Evolutionary conservation across 2,888 invertebrate genomes (phyloP).

Genomic region (Acronicta leporina): DNA sequence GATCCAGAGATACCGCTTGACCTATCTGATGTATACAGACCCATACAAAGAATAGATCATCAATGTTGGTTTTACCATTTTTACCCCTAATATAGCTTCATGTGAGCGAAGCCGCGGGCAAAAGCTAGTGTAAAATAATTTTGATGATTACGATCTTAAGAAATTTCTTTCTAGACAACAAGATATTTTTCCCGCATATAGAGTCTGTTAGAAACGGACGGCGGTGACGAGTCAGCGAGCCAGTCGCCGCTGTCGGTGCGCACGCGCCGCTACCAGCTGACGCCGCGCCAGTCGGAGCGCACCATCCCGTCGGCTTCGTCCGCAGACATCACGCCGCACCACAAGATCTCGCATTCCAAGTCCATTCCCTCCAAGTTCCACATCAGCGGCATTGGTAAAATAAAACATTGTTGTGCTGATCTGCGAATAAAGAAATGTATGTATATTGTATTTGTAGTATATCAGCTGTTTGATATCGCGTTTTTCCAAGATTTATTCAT

Average conservation of each 20-base stretch:
- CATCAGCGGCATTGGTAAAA: constrained; percentile 92
- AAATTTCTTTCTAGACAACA: too few species aligned
- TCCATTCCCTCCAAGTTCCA: constrained; percentile 85
- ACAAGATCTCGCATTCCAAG: constrained; percentile 86
- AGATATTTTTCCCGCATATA: constrained; percentile 64
- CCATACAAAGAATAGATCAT: too few species aligned
- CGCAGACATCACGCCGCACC: constrained; percentile 93
- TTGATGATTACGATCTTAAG: too few species aligned
- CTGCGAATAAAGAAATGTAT: constrained; percentile 41
- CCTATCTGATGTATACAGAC: too few species aligned
- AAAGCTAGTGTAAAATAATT: too few species aligned
- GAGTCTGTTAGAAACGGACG: constrained; percentile 95
- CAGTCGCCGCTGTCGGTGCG: constrained; percentile 94
- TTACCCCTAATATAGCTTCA: too few species aligned
- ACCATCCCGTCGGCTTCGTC: constrained; percentile 91
- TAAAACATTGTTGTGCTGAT: constrained; percentile 44
- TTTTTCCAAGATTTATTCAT: constrained; percentile 16
- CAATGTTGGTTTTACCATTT: too few species aligned
- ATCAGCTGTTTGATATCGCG: constrained; percentile 33
- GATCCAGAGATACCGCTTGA: too few species aligned
- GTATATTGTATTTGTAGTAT: constrained; percentile 20
- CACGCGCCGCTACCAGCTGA: constrained; percentile 93
- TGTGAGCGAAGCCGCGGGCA: too few species aligned
- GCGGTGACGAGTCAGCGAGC: constrained; percentile 92
- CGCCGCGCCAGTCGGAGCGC: constrained; percentile 95